Evolutionary conservation across 2,888 invertebrate species (phyloP), one percentile per base, ranked within the genome.

Genomic region (Andrena camellia): DNA sequence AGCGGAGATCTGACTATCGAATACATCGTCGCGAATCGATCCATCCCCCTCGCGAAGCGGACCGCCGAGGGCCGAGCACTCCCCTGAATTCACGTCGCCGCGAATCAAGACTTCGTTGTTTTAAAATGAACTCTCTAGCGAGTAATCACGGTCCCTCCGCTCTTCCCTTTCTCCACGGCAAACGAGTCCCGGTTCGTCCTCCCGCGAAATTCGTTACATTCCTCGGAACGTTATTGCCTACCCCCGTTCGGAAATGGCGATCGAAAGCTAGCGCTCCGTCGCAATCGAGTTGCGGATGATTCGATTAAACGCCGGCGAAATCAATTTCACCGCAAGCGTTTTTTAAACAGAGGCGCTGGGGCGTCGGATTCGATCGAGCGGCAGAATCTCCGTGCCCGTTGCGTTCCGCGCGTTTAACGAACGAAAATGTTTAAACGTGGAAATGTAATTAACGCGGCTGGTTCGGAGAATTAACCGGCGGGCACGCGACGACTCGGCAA

Each of bases 361-460:
- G 13, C 42, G 42, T 4, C 42, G 17, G 42, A 54, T 33, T 67
- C 74, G 33, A 60, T 33, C 48, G 20, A 42, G 13, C 20, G 64
- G n/a, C 29, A 17, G 29, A 20, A 31, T 50, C 50, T 35, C 35
- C n/a, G 10, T 42, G 5, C 42, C 42, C 4, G 42, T 17, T 42
- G 42, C 42, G 42, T 5, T 42, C 23, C 33, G 52, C 48, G 7
- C 35, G 73, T 66, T 73, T 60, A 60, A 60, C 50, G 54, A 67
- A 42, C 29, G 79, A 68, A 81, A 78, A 63, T 73, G 68, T 81
- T 81, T 72, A 72, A 78, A 57, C 63, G 20, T 1, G 13, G 29
- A 63, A 67, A 72, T 50, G 78, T 54, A 50, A 81, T 81, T 81
- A 81, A 78, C 79, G 50, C 50, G n/a, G n/a, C 8, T 4, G 57